Evolutionary conservation across 2,888 invertebrate genomes (phyloP), one percentile per base, ranked within the genome.

Genomic region (Pammene fasciana): DNA sequence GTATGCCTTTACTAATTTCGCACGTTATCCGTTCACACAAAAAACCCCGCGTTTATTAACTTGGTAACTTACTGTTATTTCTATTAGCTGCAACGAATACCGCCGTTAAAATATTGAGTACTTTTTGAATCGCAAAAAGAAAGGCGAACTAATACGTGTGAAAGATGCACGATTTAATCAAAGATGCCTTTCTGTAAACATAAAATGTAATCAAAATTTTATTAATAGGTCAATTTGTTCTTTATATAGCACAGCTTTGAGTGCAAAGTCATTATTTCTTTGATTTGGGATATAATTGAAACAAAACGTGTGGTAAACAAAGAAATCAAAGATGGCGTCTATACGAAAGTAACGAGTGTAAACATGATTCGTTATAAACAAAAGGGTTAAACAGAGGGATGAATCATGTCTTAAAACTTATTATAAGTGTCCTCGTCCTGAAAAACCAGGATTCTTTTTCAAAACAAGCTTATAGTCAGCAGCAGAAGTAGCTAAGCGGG

Each of bases 291-390:
- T 5, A 8, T 0, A n/a, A 62, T 13, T 34, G 54, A 36, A 55
- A 65, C 16, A 48, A n/a, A 43, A n/a, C 7, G 38, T 41, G n/a
- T 14, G 55, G 13, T 68, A 68, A 68, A 68, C 61, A 68, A 68
- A 68, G 62, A 62, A 48, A 48, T 48, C 46, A 56, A 48, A 56
- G 61, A 38, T 62, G 67, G 13, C 56, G 56, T 68, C 13, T 10
- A 55, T 62, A 46, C 38, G 14, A 34, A 34, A 61, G 61, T 36
- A 38, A 50, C 54, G 18, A 38, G 41, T 45, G 38, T 61, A 62
- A 56, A 56, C 66, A 14, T 13, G 52, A 36, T 56, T 56, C 36
- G 7, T 38, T 48, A 36, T 34, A 55, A 48, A 56, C 65, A 52
- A 52, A 52, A 62, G 50, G 36, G 18, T 11, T 41, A 8, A 50